Percentiles rank a stretch among this genome's conserved stretches.
Evolutionary conservation across 2,888 invertebrate species (phyloP).

Genomic region (Eudemis profundana): DNA sequence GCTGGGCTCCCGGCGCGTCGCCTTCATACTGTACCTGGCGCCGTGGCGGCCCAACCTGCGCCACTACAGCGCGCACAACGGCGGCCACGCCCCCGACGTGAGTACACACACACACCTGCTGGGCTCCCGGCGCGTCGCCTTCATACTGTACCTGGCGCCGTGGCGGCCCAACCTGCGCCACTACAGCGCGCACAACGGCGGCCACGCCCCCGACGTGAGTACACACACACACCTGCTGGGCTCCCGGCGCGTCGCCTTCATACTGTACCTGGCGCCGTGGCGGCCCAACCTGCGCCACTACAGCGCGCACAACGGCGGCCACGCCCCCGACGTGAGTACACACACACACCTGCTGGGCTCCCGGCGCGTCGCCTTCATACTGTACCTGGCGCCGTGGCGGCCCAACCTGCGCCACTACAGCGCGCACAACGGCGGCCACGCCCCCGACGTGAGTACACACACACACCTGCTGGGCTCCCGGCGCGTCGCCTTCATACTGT

Average conservation of each 20-base stretch:
- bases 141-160: constrained; percentile 94
- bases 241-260: too few species aligned
- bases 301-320: not conserved
- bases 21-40: too few species aligned
- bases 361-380: constrained; percentile 95
- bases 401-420: constrained; percentile 45
- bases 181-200: constrained; percentile 36
- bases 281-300: too few species aligned
- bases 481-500: too few species aligned
- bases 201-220: constrained; percentile 20
- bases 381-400: constrained; percentile 90
- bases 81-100: too few species aligned
- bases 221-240: not conserved
- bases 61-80: too few species aligned
- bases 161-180: constrained; percentile 59
- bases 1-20: too few species aligned
- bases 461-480: too few species aligned
- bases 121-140: constrained; percentile 94
- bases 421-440: constrained; percentile 33
- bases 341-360: constrained; percentile 89
- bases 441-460: constrained; percentile 21
- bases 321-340: not conserved
- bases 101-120: constrained; percentile 84
- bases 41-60: too few species aligned
- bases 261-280: too few species aligned